Evolutionary conservation across 2,113 vertebrate species (phyloP), one percentile per base, ranked within the genome.

Genomic region (Microcebus jonahi): DNA sequence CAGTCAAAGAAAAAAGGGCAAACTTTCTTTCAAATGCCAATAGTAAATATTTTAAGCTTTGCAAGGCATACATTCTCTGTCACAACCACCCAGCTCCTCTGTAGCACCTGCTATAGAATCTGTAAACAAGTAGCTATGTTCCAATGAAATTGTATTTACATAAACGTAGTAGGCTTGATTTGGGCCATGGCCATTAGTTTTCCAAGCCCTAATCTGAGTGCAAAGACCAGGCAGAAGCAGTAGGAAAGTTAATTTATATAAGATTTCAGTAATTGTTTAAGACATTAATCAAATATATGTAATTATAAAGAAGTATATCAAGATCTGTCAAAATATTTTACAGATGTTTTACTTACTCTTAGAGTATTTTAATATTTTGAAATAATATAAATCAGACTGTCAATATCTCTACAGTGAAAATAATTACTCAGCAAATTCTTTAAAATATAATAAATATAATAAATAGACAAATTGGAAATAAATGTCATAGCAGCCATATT

Each of bases 401-500:
- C 14, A 31, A 2, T 73, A 81, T 15, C 39, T 83, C 34, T 31
- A 55, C 15, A 92, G 31, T 45, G 18, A 67, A 65, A 96, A 79
- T 94, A 93, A 85, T 80, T 83, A 90, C 21, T 92, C 70, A 31
- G 5, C 14, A 70, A 90, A 42, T 29, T 90, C 6, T 71, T 94
- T n/a, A 77, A 67, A 96, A 75, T 63, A 27, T 42, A 36, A 63
- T 39, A 39, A 39, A 39, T 39, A 39, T 39, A 39, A 42, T 75
- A 75, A 84, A 42, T 42, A 80, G 11, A 95, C 36, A 89, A 88
- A 89, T 5, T 84, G 1, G 63, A 96, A 95, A 92, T 65, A 88
- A 90, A 39, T 96, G 25, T 75, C 39, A 71, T 25, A n/a, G 0
- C 59, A 75, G 6, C 34, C 8, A 71, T 36, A 77, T 95, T 53